These are phyloP conservation scores for Microtus ochrogaster DNA, from an alignment of 2,113 vertebrate species.

Conservation along the genomic window DNA sequence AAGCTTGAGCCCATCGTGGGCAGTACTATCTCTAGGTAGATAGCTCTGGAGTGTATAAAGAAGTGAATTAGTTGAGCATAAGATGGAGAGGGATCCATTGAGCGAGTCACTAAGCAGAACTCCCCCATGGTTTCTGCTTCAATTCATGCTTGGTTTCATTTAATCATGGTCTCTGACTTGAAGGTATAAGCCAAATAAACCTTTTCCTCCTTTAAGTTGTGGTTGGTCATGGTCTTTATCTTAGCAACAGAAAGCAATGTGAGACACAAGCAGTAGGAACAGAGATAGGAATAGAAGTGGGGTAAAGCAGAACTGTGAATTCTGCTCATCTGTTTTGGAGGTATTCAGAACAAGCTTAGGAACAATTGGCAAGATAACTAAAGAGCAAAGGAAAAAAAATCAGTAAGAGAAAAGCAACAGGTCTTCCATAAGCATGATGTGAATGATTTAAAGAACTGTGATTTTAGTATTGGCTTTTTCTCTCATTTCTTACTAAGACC, in stretches of 20 bases:
- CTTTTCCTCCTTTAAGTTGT: not conserved
- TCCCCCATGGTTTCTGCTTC: not conserved
- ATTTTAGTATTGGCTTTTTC: not conserved
- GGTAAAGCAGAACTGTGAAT: not conserved
- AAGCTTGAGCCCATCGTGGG: too few relatives aligned
- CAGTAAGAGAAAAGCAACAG: not conserved
- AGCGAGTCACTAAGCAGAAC: not conserved
- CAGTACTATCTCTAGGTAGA: not conserved
- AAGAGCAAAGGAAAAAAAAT: not conserved
- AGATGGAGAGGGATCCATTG: not conserved
- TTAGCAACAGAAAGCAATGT: not conserved
- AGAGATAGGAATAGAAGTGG: not conserved
- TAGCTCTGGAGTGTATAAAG: not conserved
- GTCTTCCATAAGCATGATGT: not conserved
- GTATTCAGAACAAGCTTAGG: not conserved
- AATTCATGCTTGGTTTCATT: not conserved
- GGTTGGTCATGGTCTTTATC: not conserved
- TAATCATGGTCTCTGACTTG: not conserved
- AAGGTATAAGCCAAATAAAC: not conserved
- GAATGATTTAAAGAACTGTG: not conserved
- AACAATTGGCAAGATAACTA: not conserved
- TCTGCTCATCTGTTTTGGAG: not conserved
- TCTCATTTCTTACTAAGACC: not conserved
- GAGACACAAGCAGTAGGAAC: not conserved
- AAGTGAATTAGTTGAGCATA: not conserved